Conservation (phyloP, 2,113 vertebrate genomes). For the Menidia beryllina region DNA sequence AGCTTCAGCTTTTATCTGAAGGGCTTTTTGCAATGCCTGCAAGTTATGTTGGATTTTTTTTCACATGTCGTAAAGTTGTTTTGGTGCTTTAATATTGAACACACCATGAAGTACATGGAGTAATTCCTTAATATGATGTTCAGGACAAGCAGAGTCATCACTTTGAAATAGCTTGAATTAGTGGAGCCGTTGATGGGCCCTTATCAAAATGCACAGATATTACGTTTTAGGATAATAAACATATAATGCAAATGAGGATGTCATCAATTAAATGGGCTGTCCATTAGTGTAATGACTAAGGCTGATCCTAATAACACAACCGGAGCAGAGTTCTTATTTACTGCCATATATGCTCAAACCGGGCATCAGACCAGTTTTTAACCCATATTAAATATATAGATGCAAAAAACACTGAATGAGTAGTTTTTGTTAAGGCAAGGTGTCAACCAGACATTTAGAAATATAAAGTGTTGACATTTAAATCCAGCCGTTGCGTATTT, state of each 20-base stretch:
- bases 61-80: background rate
- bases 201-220: slow-evolving; percentile 75
- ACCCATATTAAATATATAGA: slow-evolving; percentile 11
- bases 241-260: slow-evolving; percentile 80
- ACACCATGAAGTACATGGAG: slow-evolving; percentile 14
- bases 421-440: slow-evolving; percentile 32
- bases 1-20: background rate
- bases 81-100: background rate
- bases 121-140: slow-evolving; percentile 16
- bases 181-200: slow-evolving; percentile 58
- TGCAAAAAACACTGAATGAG: slow-evolving; percentile 38
- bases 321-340: slow-evolving; percentile 72
- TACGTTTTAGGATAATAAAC: slow-evolving; percentile 81
- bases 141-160: slow-evolving; percentile 44
- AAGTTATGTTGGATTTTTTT: background rate
- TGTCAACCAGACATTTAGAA: slow-evolving; percentile 18
- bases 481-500: slow-evolving; percentile 1
- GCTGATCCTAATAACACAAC: slow-evolving; percentile 70
- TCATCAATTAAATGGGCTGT: slow-evolving; percentile 81
- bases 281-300: slow-evolving; percentile 83
- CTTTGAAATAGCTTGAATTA: slow-evolving; percentile 45
- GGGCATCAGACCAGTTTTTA: slow-evolving; percentile 72
- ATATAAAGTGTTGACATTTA: background rate
- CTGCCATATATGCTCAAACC: slow-evolving; percentile 47
- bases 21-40: background rate